These are phyloP conservation scores for Gorsachius goisagi DNA, from an alignment of 2,113 vertebrate genomes.

Conservation along the genomic window DNA sequence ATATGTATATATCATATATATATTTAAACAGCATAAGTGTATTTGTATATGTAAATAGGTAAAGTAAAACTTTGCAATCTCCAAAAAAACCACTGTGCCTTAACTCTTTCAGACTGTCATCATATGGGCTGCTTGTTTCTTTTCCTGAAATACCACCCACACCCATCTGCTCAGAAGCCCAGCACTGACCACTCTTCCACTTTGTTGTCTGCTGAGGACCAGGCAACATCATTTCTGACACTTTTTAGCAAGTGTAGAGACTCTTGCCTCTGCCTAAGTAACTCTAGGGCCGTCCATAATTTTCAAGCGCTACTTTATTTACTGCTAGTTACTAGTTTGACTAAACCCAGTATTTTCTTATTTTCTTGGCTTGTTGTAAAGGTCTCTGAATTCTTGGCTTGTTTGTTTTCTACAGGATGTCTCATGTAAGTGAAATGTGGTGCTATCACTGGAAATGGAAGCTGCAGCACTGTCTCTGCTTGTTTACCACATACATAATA, in stretches of 20 bases:
- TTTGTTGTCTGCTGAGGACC: neutral
- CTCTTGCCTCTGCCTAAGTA: neutral
- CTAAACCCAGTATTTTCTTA: neutral
- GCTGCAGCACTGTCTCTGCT: conserved; percentile 68
- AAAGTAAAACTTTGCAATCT: neutral
- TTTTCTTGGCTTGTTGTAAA: neutral
- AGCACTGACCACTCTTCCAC: neutral
- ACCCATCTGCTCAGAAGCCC: neutral
- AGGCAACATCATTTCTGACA: neutral
- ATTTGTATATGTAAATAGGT: neutral
- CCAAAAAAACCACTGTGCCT: rapidly evolving
- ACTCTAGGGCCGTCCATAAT: neutral
- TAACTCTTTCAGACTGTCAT: neutral
- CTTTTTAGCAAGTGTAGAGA: neutral
- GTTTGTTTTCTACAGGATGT: conserved; percentile 76
- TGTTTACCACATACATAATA: conserved; percentile 65
- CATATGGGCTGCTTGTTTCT: neutral
- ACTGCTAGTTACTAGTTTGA: neutral
- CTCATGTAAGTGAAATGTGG: conserved; percentile 69
- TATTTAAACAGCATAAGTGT: neutral
- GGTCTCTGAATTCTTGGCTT: neutral
- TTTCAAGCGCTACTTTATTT: neutral
- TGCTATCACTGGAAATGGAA: conserved; percentile 83
- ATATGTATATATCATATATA: neutral
- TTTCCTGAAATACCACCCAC: neutral